Evolutionary conservation across 1,140 invertebrate genomes (phyloP), one percentile per base, ranked within the genome.

Genomic region (Caenorhabditis remanei): DNA sequence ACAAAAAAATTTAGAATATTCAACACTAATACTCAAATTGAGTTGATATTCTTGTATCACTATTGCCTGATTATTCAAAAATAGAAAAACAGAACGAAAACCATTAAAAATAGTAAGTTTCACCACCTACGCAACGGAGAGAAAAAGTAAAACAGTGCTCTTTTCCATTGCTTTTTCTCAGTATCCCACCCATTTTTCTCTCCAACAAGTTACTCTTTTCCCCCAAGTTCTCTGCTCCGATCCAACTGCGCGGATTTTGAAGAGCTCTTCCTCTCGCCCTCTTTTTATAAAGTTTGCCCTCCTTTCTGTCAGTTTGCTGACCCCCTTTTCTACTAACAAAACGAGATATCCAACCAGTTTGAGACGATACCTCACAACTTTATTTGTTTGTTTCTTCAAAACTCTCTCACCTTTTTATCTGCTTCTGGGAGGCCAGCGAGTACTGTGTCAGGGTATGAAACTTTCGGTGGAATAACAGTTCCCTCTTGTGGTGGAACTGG

Each of bases 391-490:
- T 50, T 41, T 50, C 9, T 79, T 21, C n/a, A 50, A 50, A 79
- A 24, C 32, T 32, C 3, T 50, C 71, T 61, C 41, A 84, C 83
- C 83, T 84, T 63, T 63, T 84, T 84, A 50, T 84, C 83, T 40
- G 55, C 58, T 63, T 58, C 55, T n/a, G 83, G 83, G n/a, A 84
- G 55, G 40, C 83, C 83, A 24, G 83, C 83, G 21, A 84, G 53
- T 46, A 65, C 55, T 21, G 83, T 41, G 83, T 84, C 83, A 5
- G 83, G 55, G 48, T 84, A 84, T 11, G 46, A 21, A 7, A 61
- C 58, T 50, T 58, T 61, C 8, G 61, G 56, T 24, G 46, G 43
- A 32, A 71, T 65, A 13, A 83, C 55, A 6, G 43, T 41, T 24
- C 55, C n/a, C 43, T 87, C 75, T 71, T 67, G 86, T 61, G 24